phyloP scores from a whole-genome alignment of 2,888 invertebrate genomes.

The Epirrhoe alternata region DNA sequence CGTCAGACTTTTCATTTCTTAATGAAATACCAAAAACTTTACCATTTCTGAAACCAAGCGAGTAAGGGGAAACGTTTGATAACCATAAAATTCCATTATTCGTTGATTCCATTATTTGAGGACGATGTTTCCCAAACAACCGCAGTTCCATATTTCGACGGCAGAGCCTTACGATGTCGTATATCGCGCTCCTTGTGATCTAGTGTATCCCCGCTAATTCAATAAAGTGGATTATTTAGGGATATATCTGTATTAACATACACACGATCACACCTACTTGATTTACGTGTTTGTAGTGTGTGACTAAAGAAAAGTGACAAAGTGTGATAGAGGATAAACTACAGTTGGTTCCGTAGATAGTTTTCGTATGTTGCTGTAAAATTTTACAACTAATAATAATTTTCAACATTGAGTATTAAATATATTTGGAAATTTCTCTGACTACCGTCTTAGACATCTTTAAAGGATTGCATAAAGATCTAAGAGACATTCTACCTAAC shows the following conservation, averaged over 20 bases:
- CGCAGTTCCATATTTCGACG: conserved; percentile 25
- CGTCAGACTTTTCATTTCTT: too few species aligned
- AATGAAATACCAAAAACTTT: too few species aligned
- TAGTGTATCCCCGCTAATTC: conserved; percentile 49
- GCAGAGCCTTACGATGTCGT: conserved; percentile 37
- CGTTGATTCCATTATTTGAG: conserved; percentile 1
- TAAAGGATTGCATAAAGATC: too few species aligned
- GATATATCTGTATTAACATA: conserved; percentile 50
- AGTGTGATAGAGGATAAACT: background rate
- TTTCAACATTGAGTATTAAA: too few species aligned
- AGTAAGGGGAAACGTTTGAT: conserved; percentile 1
- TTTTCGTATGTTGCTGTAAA: background rate
- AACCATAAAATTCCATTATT: conserved; percentile 11
- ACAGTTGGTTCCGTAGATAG: conserved; percentile 5
- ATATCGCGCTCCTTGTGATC: conserved; percentile 36
- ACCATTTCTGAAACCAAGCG: background rate
- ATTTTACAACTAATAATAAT: too few species aligned
- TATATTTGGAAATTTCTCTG: too few species aligned
- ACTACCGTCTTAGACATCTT: too few species aligned
- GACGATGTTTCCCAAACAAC: conserved; percentile 20
- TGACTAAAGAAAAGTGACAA: conserved; percentile 33
- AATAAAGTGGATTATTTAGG: conserved; percentile 53
- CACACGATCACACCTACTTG: conserved; percentile 47
- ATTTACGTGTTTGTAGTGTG: conserved; percentile 42
- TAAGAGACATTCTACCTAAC: too few species aligned